Conservation (phyloP, 2,113 vertebrate species). For the Pteruthius melanotis region DNA sequence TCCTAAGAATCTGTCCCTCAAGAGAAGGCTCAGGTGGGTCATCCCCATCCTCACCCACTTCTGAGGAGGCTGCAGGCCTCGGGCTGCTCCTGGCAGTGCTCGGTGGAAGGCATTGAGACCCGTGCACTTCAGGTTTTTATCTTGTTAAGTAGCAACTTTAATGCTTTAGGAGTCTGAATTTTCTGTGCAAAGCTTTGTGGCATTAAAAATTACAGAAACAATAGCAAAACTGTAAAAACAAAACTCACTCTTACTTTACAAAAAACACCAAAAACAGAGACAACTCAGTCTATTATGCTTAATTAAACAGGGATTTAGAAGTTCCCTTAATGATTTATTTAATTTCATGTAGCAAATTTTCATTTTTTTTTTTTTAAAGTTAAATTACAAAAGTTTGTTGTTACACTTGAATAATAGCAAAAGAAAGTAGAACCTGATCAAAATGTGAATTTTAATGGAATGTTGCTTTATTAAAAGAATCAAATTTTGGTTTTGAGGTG, state of each 20-base stretch:
- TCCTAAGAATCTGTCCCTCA: neutral
- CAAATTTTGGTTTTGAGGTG: neutral
- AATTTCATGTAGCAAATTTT: neutral
- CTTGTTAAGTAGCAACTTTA: neutral
- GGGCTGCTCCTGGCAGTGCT: neutral
- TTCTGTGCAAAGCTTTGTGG: neutral
- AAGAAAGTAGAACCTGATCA: neutral
- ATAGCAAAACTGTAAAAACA: neutral
- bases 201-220: neutral
- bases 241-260: neutral
- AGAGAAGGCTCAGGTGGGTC: neutral
- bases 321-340: neutral
- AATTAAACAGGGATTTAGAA: conserved; percentile 18
- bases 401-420: neutral
- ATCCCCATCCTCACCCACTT: too few relatives aligned
- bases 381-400: neutral
- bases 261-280: neutral
- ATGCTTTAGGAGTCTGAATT: neutral
- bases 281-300: neutral
- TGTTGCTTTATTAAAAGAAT: neutral
- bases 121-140: neutral
- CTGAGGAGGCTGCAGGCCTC: neutral
- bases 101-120: neutral
- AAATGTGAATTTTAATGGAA: neutral
- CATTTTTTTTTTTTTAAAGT: neutral